A percentile compares a stretch with the other conserved stretches of the same genome.
phyloP scores from a whole-genome alignment of 2,113 vertebrate species.

The Hirundichthys speculiger region DNA sequence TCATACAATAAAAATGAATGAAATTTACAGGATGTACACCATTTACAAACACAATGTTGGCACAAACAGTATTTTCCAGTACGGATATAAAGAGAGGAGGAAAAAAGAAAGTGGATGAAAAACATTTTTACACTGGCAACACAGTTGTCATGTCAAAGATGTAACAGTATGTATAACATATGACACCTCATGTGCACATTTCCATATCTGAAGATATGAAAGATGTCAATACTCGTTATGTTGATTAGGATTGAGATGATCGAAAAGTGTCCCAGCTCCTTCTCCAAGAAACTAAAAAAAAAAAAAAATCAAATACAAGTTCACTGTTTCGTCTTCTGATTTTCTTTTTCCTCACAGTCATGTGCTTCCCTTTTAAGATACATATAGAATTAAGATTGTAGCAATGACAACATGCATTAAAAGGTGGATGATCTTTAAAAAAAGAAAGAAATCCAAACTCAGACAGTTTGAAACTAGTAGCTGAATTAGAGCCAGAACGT shows the following conservation, averaged over 20 bases:
- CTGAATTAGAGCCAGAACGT: constrained; percentile 3
- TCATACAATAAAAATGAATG: constrained; percentile 18
- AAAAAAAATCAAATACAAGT: constrained; percentile 2
- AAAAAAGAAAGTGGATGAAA: neutral
- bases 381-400: constrained; percentile 21
- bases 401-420: constrained; percentile 33
- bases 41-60: constrained; percentile 19
- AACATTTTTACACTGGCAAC: constrained; percentile 40
- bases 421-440: constrained; percentile 9
- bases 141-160: constrained; percentile 47
- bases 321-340: neutral
- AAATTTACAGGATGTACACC: constrained; percentile 55
- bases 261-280: constrained; percentile 18
- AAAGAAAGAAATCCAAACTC: constrained; percentile 12
- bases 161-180: constrained; percentile 74
- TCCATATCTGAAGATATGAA: constrained; percentile 63
- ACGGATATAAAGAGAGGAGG: neutral
- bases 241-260: constrained; percentile 34
- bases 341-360: neutral
- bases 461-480: neutral
- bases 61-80: constrained; percentile 8
- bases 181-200: constrained; percentile 51
- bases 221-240: constrained; percentile 25
- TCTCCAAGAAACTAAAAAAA: constrained; percentile 34
- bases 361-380: constrained; percentile 60